phyloP scores from a whole-genome alignment of 2,797 vertebrate genomes.

The Molossus molossus region DNA sequence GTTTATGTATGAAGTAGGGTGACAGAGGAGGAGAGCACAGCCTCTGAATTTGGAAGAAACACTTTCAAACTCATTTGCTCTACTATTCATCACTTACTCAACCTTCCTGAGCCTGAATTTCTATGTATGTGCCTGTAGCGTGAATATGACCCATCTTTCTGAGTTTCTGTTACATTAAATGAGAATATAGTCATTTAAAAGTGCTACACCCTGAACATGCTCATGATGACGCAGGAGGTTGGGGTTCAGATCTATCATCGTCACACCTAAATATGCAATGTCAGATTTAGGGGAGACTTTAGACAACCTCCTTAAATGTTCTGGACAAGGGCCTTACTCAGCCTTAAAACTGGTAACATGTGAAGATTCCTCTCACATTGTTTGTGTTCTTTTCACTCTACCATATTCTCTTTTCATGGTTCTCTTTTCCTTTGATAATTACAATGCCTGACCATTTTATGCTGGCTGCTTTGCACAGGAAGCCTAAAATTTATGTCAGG shows the following conservation, averaged over 20 bases:
- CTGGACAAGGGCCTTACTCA: background rate
- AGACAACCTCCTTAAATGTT: background rate
- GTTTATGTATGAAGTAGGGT: background rate
- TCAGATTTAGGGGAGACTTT: background rate
- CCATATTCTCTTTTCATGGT: background rate
- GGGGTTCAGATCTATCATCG: background rate
- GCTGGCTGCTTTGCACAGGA: background rate
- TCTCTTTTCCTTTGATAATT: background rate
- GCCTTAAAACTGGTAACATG: background rate
- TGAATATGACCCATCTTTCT: background rate
- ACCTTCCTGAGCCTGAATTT: background rate
- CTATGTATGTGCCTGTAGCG: background rate
- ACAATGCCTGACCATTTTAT: background rate
- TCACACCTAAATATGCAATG: background rate
- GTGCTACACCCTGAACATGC: background rate
- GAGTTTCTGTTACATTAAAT: background rate
- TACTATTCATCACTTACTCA: background rate
- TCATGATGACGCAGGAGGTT: background rate
- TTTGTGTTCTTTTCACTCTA: background rate
- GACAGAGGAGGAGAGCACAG: background rate
- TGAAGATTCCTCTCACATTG: background rate
- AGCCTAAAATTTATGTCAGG: background rate
- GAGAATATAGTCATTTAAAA: background rate
- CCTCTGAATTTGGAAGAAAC: constrained; percentile 2
- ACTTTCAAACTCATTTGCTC: background rate